Evolutionary conservation across 2,113 vertebrate genomes (phyloP), one percentile per base, ranked within the genome.

Genomic region (Phalacrocorax pelagicus): DNA sequence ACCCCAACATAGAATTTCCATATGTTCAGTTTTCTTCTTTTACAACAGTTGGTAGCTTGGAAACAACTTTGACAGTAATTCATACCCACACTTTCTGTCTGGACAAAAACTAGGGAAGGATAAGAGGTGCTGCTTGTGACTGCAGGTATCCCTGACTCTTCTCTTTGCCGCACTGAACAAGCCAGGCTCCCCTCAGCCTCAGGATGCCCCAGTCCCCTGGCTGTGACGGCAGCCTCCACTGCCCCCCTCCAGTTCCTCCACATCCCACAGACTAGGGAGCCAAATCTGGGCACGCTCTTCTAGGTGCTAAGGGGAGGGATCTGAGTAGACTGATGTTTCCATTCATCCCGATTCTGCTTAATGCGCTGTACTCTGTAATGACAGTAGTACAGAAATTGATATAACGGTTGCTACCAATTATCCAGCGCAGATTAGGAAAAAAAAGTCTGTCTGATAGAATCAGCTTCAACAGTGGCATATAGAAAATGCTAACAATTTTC

Each of bases 21-120:
- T 82, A 97, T 80, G 79, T 54, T 89, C 74, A 40, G 11, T 80
- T 75, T 72, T 40, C 57, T 89, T 49, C 54, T 90, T 77, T 62
- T 88, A 63, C 86, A 86, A 87, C 42, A 91, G 62, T 70, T 71
- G 52, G 91, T 90, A 92, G 58, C 63, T 81, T 73, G 74, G 74
- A 88, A 94, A 95, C 42, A 88, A 72, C 11, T 66, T 80, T 79
- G 62, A 36, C 32, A 51, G 82, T 67, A 89, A 81, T 80, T 92
- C 46, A 46, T 14, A 57, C 15, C 10, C 70, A 75, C 36, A 22
- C 18, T 38, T 94, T 63, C 44, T 58, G 13, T 20, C 59, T 27
- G 42, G 47, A 58, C 18, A 55, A 74, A 62, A 82, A 15, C 7
- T 30, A 46, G 52, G n/a, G 22, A 92, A 92, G 70, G 49, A 20